Evolutionary conservation across 2,888 invertebrate species (phyloP).

Genomic region (Octodonta nipae): DNA sequence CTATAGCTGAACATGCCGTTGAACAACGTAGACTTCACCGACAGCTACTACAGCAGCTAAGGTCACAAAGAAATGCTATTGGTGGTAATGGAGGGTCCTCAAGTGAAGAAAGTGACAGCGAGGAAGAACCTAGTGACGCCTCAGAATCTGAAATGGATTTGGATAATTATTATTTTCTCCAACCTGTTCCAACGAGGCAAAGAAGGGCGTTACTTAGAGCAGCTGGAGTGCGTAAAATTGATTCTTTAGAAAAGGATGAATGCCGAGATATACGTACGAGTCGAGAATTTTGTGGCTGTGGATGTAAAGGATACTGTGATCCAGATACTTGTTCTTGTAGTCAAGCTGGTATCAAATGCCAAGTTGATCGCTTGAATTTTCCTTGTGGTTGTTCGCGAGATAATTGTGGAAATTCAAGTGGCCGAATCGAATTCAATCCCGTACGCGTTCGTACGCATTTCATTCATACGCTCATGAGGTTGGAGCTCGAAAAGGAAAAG

Average conservation of each 20-base stretch:
- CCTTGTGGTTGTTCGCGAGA: slow-evolving; percentile 94
- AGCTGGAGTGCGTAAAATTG: slow-evolving; percentile 89
- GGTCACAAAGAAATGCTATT: slow-evolving; percentile 50
- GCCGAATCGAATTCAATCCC: slow-evolving; percentile 92
- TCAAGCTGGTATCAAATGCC: slow-evolving; percentile 90
- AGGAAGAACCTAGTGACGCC: slow-evolving; percentile 69
- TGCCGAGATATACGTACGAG: slow-evolving; percentile 84
- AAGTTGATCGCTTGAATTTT: slow-evolving; percentile 89
- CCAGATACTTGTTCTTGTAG: slow-evolving; percentile 92
- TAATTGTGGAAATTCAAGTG: slow-evolving; percentile 82
- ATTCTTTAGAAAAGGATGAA: slow-evolving; percentile 83
- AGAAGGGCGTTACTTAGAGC: slow-evolving; percentile 74
- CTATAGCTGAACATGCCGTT: slow-evolving; percentile 74
- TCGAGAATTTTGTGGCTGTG: slow-evolving; percentile 86
- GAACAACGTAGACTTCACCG: slow-evolving; percentile 80
- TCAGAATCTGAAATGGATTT: slow-evolving; percentile 75
- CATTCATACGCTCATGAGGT: slow-evolving; percentile 88
- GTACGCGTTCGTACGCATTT: slow-evolving; percentile 91
- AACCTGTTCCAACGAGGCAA: slow-evolving; percentile 86
- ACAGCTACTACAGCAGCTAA: slow-evolving; percentile 57
- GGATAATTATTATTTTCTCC: slow-evolving; percentile 78
- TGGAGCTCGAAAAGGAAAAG: slow-evolving; percentile 58
- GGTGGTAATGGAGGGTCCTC: slow-evolving; percentile 44
- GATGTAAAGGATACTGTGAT: slow-evolving; percentile 85
- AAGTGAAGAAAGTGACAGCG: slow-evolving; percentile 73